Evolutionary conservation across 2,113 vertebrate species (phyloP).

Genomic region (Cochlearius cochlearius): DNA sequence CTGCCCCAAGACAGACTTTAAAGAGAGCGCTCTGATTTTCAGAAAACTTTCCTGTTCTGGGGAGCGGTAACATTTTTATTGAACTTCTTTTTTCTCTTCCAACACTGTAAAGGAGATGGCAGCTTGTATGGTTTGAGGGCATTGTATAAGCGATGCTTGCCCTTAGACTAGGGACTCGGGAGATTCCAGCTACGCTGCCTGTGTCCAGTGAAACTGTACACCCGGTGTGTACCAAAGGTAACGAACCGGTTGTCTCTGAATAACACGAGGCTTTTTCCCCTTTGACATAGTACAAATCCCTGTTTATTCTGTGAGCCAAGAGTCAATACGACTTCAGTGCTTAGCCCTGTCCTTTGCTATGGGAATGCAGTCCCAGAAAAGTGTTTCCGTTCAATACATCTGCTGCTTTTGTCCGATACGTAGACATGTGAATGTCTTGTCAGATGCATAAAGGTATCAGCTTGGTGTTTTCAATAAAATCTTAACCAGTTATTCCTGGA

Average conservation of each 20-base stretch:
- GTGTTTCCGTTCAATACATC: fast-evolving
- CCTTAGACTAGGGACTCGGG: fast-evolving
- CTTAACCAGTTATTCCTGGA: neutral
- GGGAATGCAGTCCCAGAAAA: neutral
- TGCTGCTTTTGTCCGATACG: neutral
- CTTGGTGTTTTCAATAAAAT: neutral
- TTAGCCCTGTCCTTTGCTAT: neutral
- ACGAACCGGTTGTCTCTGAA: neutral
- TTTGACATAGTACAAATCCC: neutral
- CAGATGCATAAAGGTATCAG: too few species aligned
- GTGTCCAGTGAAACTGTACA: neutral
- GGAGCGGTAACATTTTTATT: fast-evolving
- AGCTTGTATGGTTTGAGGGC: fast-evolving
- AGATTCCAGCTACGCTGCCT: neutral
- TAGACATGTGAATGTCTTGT: fast-evolving
- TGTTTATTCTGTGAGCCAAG: neutral
- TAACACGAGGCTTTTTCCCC: neutral
- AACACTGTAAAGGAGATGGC: neutral
- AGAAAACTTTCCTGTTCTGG: neutral
- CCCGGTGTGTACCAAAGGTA: too few species aligned
- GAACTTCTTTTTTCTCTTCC: neutral
- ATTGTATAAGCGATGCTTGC: fast-evolving
- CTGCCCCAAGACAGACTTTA: neutral
- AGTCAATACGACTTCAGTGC: neutral
- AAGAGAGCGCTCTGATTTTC: neutral